phyloP scores from a whole-genome alignment of 2,113 vertebrate genomes.

The pig (Sus scrofa) region T2T-Sscrofa CM000820.6:12282001-12282500 shows the following conservation, averaged over 20 bases:
- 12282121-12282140: too few relatives aligned
- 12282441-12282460: constrained; percentile 1
- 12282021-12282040: neutral
- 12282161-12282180: too few relatives aligned
- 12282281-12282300: neutral
- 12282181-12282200: too few relatives aligned
- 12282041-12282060: neutral
- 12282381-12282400: neutral
- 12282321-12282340: neutral
- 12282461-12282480: neutral
- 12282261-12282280: neutral
- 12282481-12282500: neutral
- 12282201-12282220: neutral
- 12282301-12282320: neutral
- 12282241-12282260: neutral
- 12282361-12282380: neutral
- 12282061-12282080: too few relatives aligned
- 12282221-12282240: neutral
- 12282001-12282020: neutral
- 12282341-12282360: neutral
- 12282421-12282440: neutral
- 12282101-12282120: too few relatives aligned
- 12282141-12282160: too few relatives aligned
- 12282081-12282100: too few relatives aligned
- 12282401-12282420: neutral